These are phyloP conservation scores for Lycia hirtaria DNA, from an alignment of 2,888 invertebrate species.

Conservation along the genomic window DNA sequence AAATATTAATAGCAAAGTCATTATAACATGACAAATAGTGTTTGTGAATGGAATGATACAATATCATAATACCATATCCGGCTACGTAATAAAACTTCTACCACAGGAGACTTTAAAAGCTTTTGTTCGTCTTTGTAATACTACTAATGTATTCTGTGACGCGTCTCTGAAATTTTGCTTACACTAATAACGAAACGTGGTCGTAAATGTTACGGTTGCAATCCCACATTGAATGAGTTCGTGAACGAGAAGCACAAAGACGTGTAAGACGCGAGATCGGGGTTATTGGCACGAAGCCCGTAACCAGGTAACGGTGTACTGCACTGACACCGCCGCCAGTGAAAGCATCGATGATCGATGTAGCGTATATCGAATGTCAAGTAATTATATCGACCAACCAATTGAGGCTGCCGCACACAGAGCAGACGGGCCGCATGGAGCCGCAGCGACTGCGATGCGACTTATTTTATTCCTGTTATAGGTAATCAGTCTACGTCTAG, in stretches of 20 bases:
- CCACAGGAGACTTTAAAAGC: too few species aligned
- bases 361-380: constrained; percentile 25
- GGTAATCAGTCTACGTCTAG: too few species aligned
- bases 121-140: too few species aligned
- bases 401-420: not conserved
- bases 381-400: constrained; percentile 25
- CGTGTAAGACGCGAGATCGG: constrained; percentile 25
- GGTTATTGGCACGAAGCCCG: constrained; percentile 33
- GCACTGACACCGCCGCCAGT: constrained; percentile 28
- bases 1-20: too few species aligned
- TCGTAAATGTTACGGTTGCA: constrained; percentile 1
- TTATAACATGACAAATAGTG: too few species aligned
- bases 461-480: too few species aligned
- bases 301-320: constrained; percentile 36
- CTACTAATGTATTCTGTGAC: too few species aligned
- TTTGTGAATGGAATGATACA: too few species aligned
- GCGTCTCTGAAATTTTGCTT: not conserved
- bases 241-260: constrained; percentile 23
- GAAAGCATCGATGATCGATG: constrained; percentile 42
- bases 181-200: not conserved
- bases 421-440: not conserved
- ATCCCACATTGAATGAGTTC: not conserved
- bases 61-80: too few species aligned
- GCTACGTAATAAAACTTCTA: too few species aligned
- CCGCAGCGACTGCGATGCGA: too few species aligned